Evolutionary conservation across 2,888 invertebrate genomes (phyloP).

Genomic region (Eumerus sabulonum): DNA sequence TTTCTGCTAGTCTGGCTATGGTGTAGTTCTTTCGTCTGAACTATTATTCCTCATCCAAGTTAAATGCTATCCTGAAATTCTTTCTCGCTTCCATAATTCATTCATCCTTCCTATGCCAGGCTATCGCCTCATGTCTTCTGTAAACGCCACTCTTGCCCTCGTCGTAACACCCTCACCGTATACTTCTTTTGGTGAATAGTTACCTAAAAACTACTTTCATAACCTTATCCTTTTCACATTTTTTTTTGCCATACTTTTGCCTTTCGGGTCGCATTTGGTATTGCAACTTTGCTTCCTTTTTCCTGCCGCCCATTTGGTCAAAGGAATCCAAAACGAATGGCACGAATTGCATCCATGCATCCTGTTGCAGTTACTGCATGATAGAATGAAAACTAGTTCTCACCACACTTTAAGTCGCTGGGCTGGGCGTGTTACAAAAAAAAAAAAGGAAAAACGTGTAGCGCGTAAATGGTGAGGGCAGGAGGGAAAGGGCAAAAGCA

Average conservation of each 20-base stretch:
- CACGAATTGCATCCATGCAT: constrained; percentile 25
- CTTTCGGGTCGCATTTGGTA: not conserved
- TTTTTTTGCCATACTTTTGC: too few species aligned
- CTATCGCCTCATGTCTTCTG: not conserved
- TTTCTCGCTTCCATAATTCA: constrained; percentile 67
- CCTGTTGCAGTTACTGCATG: constrained; percentile 1
- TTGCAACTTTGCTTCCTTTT: constrained; percentile 4
- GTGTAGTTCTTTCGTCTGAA: constrained; percentile 62
- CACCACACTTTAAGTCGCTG: constrained; percentile 37
- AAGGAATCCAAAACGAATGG: too few species aligned
- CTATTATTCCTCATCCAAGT: constrained; percentile 68
- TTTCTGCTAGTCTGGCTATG: too few species aligned
- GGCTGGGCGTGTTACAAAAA: constrained; percentile 43
- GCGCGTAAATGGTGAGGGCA: not conserved
- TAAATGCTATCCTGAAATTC: constrained; percentile 66
- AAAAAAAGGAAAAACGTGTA: not conserved
- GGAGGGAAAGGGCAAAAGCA: not conserved
- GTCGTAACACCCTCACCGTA: too few species aligned
- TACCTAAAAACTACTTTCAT: constrained; percentile 48
- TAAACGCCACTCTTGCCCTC: not conserved
- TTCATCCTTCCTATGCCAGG: constrained; percentile 57
- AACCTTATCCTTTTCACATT: too few species aligned
- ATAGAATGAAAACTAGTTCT: too few species aligned
- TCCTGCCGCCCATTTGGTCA: too few species aligned
- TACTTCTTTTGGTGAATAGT: constrained; percentile 37